These are phyloP conservation scores for Zonitis immaculata DNA, from an alignment of 2,888 invertebrate genomes.

Conservation along the genomic window DNA sequence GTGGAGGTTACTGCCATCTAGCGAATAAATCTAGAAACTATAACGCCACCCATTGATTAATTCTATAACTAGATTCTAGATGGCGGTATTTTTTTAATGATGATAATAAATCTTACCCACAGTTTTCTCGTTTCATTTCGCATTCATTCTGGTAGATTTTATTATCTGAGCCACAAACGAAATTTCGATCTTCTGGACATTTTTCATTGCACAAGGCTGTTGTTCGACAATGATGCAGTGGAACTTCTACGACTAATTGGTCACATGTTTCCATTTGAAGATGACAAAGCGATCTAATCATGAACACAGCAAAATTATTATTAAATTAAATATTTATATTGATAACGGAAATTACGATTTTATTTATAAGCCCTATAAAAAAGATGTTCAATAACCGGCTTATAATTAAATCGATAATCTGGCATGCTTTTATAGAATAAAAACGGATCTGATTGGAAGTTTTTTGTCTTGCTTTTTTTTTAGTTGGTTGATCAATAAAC, in stretches of 20 bases:
- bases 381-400: no score
- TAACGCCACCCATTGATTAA: no score
- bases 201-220: constrained; percentile 78
- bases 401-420: not conserved
- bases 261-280: constrained; percentile 79
- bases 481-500: not conserved
- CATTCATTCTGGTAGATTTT: constrained; percentile 87
- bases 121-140: constrained; percentile 86
- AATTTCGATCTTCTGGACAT: constrained; percentile 67
- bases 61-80: no score
- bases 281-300: constrained; percentile 77
- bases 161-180: constrained; percentile 87
- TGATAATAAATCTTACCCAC: no score
- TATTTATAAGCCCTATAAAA: no score
- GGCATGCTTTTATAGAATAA: not conserved
- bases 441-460: not conserved
- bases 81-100: no score
- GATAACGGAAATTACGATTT: no score
- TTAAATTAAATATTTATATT: no score
- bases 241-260: constrained; percentile 77
- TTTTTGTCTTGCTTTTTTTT: not conserved
- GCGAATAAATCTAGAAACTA: no score
- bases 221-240: constrained; percentile 77
- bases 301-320: no score
- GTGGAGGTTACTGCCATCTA: no score